phyloP scores from a whole-genome alignment of 2,888 invertebrate genomes.

The Beris chalybata region DNA sequence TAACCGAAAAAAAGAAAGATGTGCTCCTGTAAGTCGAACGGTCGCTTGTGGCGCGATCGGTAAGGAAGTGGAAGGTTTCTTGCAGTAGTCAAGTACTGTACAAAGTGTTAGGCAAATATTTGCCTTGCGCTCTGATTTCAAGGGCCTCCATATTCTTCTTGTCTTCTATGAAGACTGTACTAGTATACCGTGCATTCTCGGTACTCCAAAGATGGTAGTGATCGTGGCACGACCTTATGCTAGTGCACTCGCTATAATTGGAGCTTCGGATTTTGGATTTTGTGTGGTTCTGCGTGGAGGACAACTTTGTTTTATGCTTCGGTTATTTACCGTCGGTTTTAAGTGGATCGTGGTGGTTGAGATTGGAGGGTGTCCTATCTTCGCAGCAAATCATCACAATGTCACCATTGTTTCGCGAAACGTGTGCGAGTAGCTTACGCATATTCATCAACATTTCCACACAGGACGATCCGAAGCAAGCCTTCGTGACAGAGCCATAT shows the following conservation, averaged over 20 bases:
- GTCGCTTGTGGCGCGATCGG: background rate
- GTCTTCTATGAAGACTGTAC: background rate
- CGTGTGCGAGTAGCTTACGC: no score
- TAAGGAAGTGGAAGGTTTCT: background rate
- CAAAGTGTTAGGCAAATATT: slow-evolving; percentile 17
- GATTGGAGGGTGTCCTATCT: no score
- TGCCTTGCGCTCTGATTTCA: slow-evolving; percentile 1
- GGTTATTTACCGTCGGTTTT: no score
- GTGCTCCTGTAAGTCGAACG: background rate
- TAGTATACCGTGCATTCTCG: background rate
- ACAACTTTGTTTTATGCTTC: no score
- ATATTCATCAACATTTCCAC: no score
- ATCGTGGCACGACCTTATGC: background rate
- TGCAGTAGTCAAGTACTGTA: slow-evolving; percentile 4
- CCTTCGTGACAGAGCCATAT: slow-evolving; percentile 21
- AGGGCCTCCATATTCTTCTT: background rate
- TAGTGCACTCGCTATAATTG: background rate
- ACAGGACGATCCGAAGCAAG: background rate
- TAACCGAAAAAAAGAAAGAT: slow-evolving; percentile 6
- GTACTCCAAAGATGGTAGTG: background rate
- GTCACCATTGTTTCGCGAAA: no score
- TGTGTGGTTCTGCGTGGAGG: background rate
- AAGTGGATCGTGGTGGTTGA: no score
- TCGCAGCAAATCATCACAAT: no score
- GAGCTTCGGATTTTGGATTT: background rate